Evolutionary conservation across 2,113 vertebrate species (phyloP), one percentile per base, ranked within the genome.

Genomic region (Rhinolophus sinicus): DNA sequence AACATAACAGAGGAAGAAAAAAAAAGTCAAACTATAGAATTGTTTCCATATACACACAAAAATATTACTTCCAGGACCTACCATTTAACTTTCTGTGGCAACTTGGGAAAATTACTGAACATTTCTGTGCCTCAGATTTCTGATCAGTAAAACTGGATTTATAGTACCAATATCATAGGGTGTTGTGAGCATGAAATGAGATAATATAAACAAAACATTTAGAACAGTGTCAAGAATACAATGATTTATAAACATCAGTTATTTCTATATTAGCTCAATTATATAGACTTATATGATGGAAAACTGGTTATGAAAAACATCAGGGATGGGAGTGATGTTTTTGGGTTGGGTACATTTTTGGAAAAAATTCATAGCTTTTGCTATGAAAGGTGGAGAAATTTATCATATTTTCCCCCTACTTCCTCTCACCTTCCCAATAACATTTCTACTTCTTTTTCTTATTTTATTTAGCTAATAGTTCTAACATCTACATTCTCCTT

Each of bases 241-340:
- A 28, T 69, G 85, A 91, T 72, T 94, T 47, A 85, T 38, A 72
- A 77, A 70, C 70, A 52, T 28, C 26, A 95, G 35, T 52, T 90
- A 50, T 92, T 92, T 88, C 93, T 94, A 86, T 62, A 69, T 82
- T 73, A 73, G 67, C 33, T 92, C 38, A 72, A 64, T 56, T 82
- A 83, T 35, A 82, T 78, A 93, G 62, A 70, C 40, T 93, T 50
- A 18, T 67, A 96, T 95, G 67, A 64, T 38, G 95, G 83, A 82
- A 82, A 89, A 54, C 26, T 21, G 2, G 22, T 58, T 72, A 77
- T 82, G 33, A 86, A 83, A 65, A 72, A 47, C 13, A 64, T 85
- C 18, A 82, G 78, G 73, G 26, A 54, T 69, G 2, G 47, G 30
- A 73, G 62, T 86, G 47, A 67, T 88, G 30, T 50, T 96, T 94